A percentile compares a stretch with the other conserved stretches of the same genome.
Conservation (phyloP, 2,797 vertebrate genomes). For the Triplophysa bombifrons region DNA sequence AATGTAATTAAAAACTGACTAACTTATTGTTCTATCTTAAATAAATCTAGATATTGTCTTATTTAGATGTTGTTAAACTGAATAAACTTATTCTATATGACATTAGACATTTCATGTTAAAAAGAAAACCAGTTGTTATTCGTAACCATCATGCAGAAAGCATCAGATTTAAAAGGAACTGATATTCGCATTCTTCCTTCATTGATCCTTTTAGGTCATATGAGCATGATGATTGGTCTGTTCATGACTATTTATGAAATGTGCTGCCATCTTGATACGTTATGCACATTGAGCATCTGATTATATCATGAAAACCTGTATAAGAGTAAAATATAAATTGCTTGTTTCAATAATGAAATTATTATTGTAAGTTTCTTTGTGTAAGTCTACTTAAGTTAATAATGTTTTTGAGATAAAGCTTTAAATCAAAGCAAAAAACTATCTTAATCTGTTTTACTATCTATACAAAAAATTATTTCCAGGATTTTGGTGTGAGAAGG, state of each 20-base stretch:
- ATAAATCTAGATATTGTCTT: neutral
- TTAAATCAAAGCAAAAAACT: too few relatives aligned
- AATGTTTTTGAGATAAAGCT: too few relatives aligned
- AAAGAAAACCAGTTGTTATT: neutral
- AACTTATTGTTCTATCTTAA: neutral
- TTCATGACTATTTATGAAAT: constrained; percentile 38
- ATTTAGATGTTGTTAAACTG: neutral
- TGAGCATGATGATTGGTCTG: constrained; percentile 42
- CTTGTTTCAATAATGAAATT: too few relatives aligned
- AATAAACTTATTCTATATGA: neutral
- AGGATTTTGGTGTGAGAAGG: too few relatives aligned
- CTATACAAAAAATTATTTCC: too few relatives aligned
- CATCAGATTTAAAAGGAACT: too few relatives aligned
- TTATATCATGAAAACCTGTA: too few relatives aligned
- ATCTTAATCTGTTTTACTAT: too few relatives aligned
- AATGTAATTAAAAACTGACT: neutral
- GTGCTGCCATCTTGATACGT: constrained; percentile 45
- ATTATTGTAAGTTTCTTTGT: too few relatives aligned
- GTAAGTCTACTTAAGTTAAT: too few relatives aligned
- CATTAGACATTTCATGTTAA: rapidly evolving
- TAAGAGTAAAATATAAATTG: too few relatives aligned
- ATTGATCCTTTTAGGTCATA: constrained; percentile 36
- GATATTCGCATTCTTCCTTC: neutral
- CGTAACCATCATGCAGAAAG: neutral
- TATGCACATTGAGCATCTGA: constrained; percentile 27